Evolutionary conservation across 2,113 vertebrate genomes (phyloP).

Genomic region (Prionailurus viverrinus): DNA sequence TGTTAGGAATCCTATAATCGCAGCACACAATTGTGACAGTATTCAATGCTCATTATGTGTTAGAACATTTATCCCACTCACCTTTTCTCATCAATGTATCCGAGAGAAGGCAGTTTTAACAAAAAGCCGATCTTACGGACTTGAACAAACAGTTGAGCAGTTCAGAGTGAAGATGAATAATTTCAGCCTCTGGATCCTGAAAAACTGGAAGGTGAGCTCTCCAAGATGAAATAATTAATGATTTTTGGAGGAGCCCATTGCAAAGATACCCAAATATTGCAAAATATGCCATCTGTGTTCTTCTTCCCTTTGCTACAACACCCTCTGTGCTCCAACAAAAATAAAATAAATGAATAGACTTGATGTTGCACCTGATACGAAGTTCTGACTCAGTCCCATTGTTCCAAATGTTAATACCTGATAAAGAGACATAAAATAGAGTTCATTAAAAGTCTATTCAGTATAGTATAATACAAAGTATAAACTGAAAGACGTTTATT

Average conservation of each 20-base stretch:
- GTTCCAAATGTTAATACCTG: slow-evolving; percentile 56
- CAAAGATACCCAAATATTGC: slow-evolving; percentile 73
- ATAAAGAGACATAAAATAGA: slow-evolving; percentile 37
- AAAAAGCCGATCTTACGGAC: neutral
- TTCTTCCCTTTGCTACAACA: slow-evolving; percentile 62
- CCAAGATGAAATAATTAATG: slow-evolving; percentile 78
- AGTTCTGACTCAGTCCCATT: slow-evolving; percentile 74
- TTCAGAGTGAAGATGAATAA: slow-evolving; percentile 7
- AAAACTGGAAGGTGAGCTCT: slow-evolving; percentile 71
- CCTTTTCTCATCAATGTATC: neutral
- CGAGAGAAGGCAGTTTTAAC: neutral
- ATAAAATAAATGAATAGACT: slow-evolving; percentile 65
- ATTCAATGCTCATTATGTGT: neutral
- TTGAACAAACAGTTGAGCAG: slow-evolving; percentile 31
- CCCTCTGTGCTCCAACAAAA: slow-evolving; percentile 71
- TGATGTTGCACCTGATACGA: slow-evolving; percentile 66
- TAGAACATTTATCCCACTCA: neutral
- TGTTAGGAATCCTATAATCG: neutral
- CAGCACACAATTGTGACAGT: neutral
- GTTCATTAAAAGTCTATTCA: neutral
- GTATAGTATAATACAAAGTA: neutral
- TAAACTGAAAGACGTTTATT: neutral
- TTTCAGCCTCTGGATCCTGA: slow-evolving; percentile 39
- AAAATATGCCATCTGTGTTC: slow-evolving; percentile 61
- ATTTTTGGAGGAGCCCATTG: slow-evolving; percentile 72